Evolutionary conservation across 1,140 invertebrate genomes (phyloP).

Genomic region (Drosophila watanabei): DNA sequence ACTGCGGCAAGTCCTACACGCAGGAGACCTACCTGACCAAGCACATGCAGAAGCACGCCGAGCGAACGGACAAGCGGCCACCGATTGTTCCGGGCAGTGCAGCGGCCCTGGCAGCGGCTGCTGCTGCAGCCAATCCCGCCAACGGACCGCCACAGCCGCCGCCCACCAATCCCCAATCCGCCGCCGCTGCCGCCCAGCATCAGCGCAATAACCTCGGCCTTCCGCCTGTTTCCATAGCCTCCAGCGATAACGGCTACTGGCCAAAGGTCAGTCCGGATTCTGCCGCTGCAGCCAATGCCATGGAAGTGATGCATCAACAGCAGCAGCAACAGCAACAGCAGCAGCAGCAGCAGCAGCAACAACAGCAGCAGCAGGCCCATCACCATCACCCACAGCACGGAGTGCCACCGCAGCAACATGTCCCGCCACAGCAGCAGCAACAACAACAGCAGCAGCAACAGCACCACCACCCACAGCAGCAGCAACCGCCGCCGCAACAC

Average conservation of each 20-base stretch:
- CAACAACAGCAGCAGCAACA: conserved; percentile 86
- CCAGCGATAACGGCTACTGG: conserved; percentile 91
- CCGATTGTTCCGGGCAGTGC: conserved; percentile 87
- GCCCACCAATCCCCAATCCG: conserved; percentile 39
- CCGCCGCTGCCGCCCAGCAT: conserved; percentile 45
- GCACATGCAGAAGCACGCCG: conserved; percentile 99
- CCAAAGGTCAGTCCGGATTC: conserved; percentile 92
- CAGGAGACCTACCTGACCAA: conserved; percentile 99
- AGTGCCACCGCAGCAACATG: conserved; percentile 70
- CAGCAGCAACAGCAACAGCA: conserved; percentile 87
- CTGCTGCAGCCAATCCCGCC: conserved; percentile 70
- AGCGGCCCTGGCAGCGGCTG: conserved; percentile 80
- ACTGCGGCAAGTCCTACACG: conserved; percentile 99
- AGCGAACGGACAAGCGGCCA: conserved; percentile 95
- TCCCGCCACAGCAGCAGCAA: conserved; percentile 70
- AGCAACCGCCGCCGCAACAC: conserved; percentile 76
- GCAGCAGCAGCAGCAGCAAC: conserved; percentile 73
- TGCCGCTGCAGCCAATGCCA: conserved; percentile 89
- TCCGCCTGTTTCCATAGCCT: conserved; percentile 76
- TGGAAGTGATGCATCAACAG: conserved; percentile 89
- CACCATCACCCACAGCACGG: conserved; percentile 69
- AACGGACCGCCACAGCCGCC: conserved; percentile 36
- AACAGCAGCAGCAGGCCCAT: conserved; percentile 68
- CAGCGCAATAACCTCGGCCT: conserved; percentile 74
- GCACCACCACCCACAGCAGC: conserved; percentile 88